A percentile compares a stretch with the other conserved stretches of the same genome.
These are phyloP conservation scores for Parotocinclus haroldoi DNA, from an alignment of 2,797 vertebrate genomes.

Conservation along the genomic window DNA sequence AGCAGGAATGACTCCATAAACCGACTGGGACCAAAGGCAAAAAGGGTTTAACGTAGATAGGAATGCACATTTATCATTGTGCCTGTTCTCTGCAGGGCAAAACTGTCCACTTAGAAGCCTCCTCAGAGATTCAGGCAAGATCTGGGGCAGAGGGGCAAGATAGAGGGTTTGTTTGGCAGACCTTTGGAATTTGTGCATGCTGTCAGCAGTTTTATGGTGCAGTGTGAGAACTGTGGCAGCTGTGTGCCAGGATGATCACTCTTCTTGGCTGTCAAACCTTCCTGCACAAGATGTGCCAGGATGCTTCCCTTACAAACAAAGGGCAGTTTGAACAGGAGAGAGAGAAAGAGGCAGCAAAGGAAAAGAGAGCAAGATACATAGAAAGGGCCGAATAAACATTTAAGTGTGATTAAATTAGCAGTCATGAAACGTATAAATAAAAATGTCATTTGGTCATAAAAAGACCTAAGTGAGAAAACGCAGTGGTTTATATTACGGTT, in stretches of 20 bases:
- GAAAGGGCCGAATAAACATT: too few species aligned
- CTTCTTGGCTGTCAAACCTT: conserved; percentile 52
- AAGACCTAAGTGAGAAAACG: too few species aligned
- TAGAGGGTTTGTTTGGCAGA: conserved; percentile 26
- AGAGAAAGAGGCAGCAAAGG: not conserved
- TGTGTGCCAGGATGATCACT: conserved; percentile 44
- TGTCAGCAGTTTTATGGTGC: conserved; percentile 31
- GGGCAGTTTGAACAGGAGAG: conserved; percentile 12
- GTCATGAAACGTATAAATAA: too few species aligned
- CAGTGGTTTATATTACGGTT: too few species aligned
- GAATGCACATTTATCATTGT: not conserved
- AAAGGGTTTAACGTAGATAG: too few species aligned
- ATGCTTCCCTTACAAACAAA: conserved; percentile 63
- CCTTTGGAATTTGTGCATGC: conserved; percentile 34
- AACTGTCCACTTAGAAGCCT: not conserved
- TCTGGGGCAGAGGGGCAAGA: conserved; percentile 26
- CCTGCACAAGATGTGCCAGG: conserved; percentile 58
- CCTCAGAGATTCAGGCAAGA: conserved; percentile 15
- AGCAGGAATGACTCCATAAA: too few species aligned
- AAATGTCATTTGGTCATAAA: too few species aligned
- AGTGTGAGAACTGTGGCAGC: conserved; percentile 60
- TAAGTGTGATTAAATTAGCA: too few species aligned
- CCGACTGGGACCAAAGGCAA: too few species aligned
- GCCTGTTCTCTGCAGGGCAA: not conserved
- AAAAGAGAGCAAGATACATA: not conserved